Conservation (phyloP, 1,140 invertebrate species). For the Hirudo medicinalis region DNA sequence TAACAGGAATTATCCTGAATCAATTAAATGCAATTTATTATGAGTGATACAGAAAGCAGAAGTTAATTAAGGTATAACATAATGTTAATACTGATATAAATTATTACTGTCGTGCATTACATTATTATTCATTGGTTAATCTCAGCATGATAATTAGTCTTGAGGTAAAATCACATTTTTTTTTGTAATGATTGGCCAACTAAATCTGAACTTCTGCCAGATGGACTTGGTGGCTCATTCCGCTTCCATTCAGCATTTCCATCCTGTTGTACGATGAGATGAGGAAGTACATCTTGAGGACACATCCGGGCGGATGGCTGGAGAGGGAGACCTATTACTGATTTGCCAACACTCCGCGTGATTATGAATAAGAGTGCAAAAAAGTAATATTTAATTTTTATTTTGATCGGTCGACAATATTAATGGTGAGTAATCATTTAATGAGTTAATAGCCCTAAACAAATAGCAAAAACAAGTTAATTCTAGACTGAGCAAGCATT, state of each 20-base stretch:
- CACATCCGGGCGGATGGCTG: slow-evolving; percentile 84
- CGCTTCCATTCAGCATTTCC: slow-evolving; percentile 86
- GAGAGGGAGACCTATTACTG: slow-evolving; percentile 99
- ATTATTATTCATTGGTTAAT: not conserved
- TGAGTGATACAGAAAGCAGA: too few relatives aligned
- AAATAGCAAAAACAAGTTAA: too few relatives aligned
- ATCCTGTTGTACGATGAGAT: slow-evolving; percentile 96
- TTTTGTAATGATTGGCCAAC: slow-evolving; percentile 16
- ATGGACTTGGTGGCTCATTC: slow-evolving; percentile 96
- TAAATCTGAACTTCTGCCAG: slow-evolving; percentile 45
- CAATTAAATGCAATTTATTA: too few relatives aligned
- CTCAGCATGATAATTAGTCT: not conserved
- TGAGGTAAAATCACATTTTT: not conserved
- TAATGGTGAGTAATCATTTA: too few relatives aligned
- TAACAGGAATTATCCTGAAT: too few relatives aligned
- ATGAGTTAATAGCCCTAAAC: too few relatives aligned
- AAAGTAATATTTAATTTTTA: too few relatives aligned
- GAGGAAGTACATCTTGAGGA: slow-evolving; percentile 85
- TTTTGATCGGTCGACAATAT: too few relatives aligned
- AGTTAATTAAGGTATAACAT: too few relatives aligned
- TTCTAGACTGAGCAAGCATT: too few relatives aligned
- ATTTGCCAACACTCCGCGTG: slow-evolving; percentile 25
- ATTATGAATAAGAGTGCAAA: too few relatives aligned
- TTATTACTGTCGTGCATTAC: not conserved
- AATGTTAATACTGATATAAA: not conserved